Evolutionary conservation across 1,140 invertebrate species (phyloP).

Genomic region (Plectrocnemia conspersa): DNA sequence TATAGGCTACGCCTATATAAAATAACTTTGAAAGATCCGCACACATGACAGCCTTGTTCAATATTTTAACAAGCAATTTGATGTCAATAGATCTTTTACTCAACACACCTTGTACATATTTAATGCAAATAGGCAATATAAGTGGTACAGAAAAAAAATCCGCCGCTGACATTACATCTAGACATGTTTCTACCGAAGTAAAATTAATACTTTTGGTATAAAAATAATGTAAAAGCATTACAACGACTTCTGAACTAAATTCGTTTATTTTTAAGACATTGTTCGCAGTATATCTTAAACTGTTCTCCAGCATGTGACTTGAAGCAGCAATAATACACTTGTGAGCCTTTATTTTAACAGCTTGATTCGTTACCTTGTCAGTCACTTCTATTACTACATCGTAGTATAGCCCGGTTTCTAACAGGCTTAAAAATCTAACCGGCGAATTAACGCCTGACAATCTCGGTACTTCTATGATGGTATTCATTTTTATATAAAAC

Average conservation of each 20-base stretch:
- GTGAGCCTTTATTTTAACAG: constrained; percentile 15
- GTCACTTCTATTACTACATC: constrained; percentile 14
- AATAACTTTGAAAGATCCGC: too few species aligned
- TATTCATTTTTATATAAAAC: too few species aligned
- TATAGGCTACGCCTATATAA: too few species aligned
- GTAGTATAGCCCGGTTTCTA: constrained; percentile 12
- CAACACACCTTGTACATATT: neutral
- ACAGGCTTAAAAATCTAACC: constrained; percentile 1
- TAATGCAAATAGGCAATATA: constrained; percentile 13
- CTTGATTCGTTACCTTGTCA: neutral
- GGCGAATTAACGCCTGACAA: too few species aligned
- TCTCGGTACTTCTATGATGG: too few species aligned
- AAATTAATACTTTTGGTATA: constrained; percentile 10
- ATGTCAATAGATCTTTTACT: constrained; percentile 17
- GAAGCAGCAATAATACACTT: constrained; percentile 15
- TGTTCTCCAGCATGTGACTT: constrained; percentile 22
- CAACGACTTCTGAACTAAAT: constrained; percentile 16
- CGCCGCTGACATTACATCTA: neutral
- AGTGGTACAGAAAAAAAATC: constrained; percentile 13
- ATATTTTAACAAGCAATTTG: too few species aligned
- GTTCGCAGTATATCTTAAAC: constrained; percentile 12
- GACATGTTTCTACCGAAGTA: too few species aligned
- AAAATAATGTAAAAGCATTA: constrained; percentile 18
- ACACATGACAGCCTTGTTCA: too few species aligned
- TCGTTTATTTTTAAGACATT: constrained; percentile 8